Conservation (phyloP, 2,888 invertebrate species). For the Bellardia bayeri region DNA sequence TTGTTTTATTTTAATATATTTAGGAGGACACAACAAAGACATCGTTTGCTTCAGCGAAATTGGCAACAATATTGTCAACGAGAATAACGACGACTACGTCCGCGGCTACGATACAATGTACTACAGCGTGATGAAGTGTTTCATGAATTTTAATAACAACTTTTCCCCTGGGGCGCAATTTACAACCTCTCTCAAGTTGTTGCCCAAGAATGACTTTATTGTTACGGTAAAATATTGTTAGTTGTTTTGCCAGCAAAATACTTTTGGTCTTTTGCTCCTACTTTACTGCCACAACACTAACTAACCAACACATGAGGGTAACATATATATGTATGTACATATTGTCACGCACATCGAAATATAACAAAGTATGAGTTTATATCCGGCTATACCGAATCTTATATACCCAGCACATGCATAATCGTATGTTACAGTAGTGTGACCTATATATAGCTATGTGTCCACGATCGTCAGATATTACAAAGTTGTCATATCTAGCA, state of each 20-base stretch:
- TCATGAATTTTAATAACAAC: conserved; percentile 81
- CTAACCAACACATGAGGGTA: not conserved
- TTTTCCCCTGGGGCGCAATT: conserved; percentile 80
- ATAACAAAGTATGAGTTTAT: no score
- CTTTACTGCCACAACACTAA: not conserved
- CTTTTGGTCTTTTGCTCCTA: conserved; percentile 12
- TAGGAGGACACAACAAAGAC: not conserved
- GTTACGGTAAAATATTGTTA: conserved; percentile 44
- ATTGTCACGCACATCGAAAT: no score
- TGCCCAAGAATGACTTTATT: conserved; percentile 57
- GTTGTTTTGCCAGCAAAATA: conserved; percentile 26
- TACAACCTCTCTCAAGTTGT: not conserved
- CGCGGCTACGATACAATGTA: conserved; percentile 10
- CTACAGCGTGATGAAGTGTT: conserved; percentile 79
- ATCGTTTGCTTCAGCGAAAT: not conserved
- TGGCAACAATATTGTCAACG: conserved; percentile 23
- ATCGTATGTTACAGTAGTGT: no score
- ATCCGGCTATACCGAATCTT: no score
- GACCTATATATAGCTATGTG: no score
- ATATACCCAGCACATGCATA: no score
- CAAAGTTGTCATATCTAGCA: no score
- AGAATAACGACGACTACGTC: not conserved
- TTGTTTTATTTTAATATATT: conserved; percentile 15
- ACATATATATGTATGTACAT: no score
- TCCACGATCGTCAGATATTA: no score